Conservation (phyloP, 2,113 vertebrate species). For the Poeciliopsis prolifica region DNA sequence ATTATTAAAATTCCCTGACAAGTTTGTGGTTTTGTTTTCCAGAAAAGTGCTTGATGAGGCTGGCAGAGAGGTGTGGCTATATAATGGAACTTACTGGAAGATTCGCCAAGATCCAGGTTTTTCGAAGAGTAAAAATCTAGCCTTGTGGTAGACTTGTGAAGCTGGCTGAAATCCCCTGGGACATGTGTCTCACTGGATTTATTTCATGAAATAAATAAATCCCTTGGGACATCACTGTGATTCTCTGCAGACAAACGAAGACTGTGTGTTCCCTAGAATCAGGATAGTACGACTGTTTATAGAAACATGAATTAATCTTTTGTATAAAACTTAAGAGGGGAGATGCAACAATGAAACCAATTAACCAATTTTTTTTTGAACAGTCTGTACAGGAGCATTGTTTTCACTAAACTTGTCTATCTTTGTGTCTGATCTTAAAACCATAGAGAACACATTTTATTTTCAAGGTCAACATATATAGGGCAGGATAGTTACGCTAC, state of each 20-base stretch:
- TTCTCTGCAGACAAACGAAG: background rate
- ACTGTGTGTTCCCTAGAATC: background rate
- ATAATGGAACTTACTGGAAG: slow-evolving; percentile 89
- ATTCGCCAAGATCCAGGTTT: slow-evolving; percentile 87
- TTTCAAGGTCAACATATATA: background rate
- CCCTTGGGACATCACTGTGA: too few relatives aligned
- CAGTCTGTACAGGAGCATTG: background rate
- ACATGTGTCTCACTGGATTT: too few relatives aligned
- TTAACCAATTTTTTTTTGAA: background rate
- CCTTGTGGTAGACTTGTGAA: slow-evolving; percentile 85
- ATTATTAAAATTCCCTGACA: background rate
- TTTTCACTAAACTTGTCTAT: background rate
- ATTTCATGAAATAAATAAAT: background rate
- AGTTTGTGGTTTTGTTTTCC: background rate
- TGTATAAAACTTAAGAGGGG: background rate
- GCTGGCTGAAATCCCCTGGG: background rate
- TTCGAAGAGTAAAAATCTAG: slow-evolving; percentile 81
- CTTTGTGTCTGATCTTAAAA: background rate
- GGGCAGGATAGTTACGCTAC: background rate
- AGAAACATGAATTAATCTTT: background rate
- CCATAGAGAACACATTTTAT: background rate
- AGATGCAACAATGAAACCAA: background rate
- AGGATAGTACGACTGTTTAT: background rate
- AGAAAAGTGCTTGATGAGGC: slow-evolving; percentile 82
- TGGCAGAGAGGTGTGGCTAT: slow-evolving; percentile 87